Percentiles rank a stretch among this genome's conserved stretches.
These are phyloP conservation scores for fruit fly (Drosophila melanogaster) DNA, from an alignment of 1,140 invertebrate species.

Conservation along the genomic window DNA sequence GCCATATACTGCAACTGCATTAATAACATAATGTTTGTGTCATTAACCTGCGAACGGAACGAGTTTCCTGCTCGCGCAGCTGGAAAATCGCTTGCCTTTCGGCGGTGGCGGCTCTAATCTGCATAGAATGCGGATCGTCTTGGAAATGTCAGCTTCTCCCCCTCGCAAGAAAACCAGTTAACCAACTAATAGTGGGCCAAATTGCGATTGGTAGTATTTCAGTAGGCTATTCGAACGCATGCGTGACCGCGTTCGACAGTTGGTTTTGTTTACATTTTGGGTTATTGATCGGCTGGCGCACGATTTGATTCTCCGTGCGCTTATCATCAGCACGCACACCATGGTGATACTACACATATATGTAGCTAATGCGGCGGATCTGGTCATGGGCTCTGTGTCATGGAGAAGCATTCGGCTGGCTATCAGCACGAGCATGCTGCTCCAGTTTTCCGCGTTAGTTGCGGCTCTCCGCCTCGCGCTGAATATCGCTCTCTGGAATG, in stretches of 20 bases:
- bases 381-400: slow-evolving; percentile 44
- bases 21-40: slow-evolving; percentile 23
- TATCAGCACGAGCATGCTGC: slow-evolving; percentile 41
- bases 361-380: slow-evolving; percentile 6
- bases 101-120: slow-evolving; percentile 28
- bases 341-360: no score
- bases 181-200: slow-evolving; percentile 10
- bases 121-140: slow-evolving; percentile 56
- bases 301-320: slow-evolving; percentile 37
- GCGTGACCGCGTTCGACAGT: slow-evolving; percentile 38
- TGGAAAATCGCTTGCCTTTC: slow-evolving; percentile 30
- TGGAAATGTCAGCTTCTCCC: slow-evolving; percentile 29
- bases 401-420: slow-evolving; percentile 17
- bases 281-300: slow-evolving; percentile 41
- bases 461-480: slow-evolving; percentile 12
- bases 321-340: slow-evolving; percentile 45
- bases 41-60: slow-evolving; percentile 55
- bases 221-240: slow-evolving; percentile 20
- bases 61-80: slow-evolving; percentile 28
- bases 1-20: slow-evolving; percentile 28
- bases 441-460: slow-evolving; percentile 30
- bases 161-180: slow-evolving; percentile 21
- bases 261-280: slow-evolving; percentile 27
- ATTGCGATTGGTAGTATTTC: slow-evolving; percentile 8
- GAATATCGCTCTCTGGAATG: slow-evolving; percentile 9